Percentiles rank a stretch among this genome's conserved stretches.
These are phyloP conservation scores for Eueides isabella DNA, from an alignment of 1,140 invertebrate species.

Conservation along the genomic window DNA sequence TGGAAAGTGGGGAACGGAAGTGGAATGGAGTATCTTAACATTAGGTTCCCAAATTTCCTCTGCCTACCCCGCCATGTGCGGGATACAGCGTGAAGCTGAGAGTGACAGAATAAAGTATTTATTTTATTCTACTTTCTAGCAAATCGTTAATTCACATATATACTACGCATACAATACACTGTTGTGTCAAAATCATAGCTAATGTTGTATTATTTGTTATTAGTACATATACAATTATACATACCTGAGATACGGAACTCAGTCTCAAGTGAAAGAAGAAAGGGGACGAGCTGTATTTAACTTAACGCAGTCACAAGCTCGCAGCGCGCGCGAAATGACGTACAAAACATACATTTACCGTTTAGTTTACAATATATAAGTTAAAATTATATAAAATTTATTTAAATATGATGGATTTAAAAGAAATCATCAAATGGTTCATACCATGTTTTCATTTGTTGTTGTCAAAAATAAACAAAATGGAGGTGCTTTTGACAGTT, in stretches of 20 bases:
- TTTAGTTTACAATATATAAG: not conserved
- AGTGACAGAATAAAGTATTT: too few relatives aligned
- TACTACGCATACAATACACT: too few relatives aligned
- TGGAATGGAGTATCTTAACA: too few relatives aligned
- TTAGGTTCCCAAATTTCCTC: too few relatives aligned
- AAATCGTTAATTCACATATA: too few relatives aligned
- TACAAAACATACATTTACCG: not conserved
- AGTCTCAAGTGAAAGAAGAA: slow-evolving; percentile 70
- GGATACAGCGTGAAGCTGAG: too few relatives aligned
- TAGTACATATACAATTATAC: too few relatives aligned
- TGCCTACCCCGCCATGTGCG: too few relatives aligned
- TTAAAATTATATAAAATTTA: slow-evolving; percentile 14
- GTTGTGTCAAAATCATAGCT: not conserved
- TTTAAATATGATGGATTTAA: slow-evolving; percentile 63
- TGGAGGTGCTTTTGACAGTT: slow-evolving; percentile 52
- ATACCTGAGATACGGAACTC: not conserved
- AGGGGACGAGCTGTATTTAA: slow-evolving; percentile 41
- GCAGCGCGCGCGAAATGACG: slow-evolving; percentile 60
- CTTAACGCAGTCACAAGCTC: slow-evolving; percentile 49
- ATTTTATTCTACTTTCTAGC: too few relatives aligned
- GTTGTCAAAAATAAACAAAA: slow-evolving; percentile 51
- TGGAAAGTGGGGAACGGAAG: too few relatives aligned
- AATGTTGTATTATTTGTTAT: not conserved
- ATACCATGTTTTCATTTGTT: slow-evolving; percentile 74
- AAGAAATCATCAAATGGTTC: slow-evolving; percentile 77